Conservation (phyloP, 2,797 vertebrate species). For the Pipistrellus nathusii region DNA sequence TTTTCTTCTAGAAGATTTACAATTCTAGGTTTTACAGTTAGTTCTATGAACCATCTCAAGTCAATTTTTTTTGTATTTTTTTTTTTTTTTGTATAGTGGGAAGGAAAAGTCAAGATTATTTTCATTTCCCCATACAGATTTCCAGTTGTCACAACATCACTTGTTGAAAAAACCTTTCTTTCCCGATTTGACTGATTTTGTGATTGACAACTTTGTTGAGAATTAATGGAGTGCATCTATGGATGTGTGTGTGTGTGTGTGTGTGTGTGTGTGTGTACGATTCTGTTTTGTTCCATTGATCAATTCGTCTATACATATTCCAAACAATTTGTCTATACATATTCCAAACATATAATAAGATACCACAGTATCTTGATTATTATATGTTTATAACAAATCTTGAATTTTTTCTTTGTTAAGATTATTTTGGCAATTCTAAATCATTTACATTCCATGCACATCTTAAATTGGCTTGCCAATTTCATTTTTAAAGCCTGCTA, state of each 20-base stretch:
- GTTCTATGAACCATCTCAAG: not conserved
- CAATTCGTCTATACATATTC: not conserved
- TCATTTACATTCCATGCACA: not conserved
- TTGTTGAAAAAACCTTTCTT: conserved; percentile 40
- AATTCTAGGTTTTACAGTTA: not conserved
- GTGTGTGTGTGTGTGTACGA: no score
- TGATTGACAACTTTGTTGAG: not conserved
- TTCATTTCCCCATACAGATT: not conserved
- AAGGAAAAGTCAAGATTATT: not conserved
- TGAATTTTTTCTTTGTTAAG: conserved; percentile 19
- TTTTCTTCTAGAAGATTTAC: not conserved
- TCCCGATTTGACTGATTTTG: not conserved
- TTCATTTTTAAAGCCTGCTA: not conserved
- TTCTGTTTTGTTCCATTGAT: no score
- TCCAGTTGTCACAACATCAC: not conserved
- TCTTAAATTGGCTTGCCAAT: conserved; percentile 9
- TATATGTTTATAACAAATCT: not conserved
- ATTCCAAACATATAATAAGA: no score
- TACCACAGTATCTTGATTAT: not conserved
- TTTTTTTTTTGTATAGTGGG: not conserved
- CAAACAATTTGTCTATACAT: not conserved
- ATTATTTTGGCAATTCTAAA: conserved; percentile 17
- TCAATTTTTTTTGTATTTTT: not conserved
- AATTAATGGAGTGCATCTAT: not conserved
- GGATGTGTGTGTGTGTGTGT: no score